phyloP scores from a whole-genome alignment of 2,888 invertebrate genomes.

The Lasioglossum figueresi region DNA sequence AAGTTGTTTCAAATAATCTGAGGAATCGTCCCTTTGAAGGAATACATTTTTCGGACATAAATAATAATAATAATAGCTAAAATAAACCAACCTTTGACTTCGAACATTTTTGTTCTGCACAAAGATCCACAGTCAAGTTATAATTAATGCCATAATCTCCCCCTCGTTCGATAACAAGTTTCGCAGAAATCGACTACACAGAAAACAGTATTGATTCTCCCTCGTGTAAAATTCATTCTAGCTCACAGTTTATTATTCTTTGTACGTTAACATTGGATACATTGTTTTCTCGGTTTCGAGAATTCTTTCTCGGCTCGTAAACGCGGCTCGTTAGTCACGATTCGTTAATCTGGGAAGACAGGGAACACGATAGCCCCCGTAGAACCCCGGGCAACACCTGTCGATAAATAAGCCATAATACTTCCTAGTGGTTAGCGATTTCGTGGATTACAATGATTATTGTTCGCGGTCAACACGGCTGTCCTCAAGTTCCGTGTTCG shows the following conservation, averaged over 20 bases:
- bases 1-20: too few species aligned
- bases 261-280: background rate
- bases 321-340: slow-evolving; percentile 40
- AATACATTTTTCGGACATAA: too few species aligned
- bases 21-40: too few species aligned
- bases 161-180: background rate
- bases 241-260: background rate
- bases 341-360: slow-evolving; percentile 21
- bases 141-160: background rate
- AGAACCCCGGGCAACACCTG: slow-evolving; percentile 57
- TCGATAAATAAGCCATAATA: slow-evolving; percentile 72
- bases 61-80: too few species aligned
- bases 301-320: background rate
- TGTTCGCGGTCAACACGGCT: slow-evolving; percentile 75
- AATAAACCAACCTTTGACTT: too few species aligned
- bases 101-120: background rate
- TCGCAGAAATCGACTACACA: background rate
- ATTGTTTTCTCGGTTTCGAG: background rate
- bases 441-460: slow-evolving; percentile 77
- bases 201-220: background rate
- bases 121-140: background rate
- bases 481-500: slow-evolving; percentile 72
- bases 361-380: slow-evolving; percentile 8
- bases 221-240: background rate
- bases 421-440: slow-evolving; percentile 74